These are phyloP conservation scores for Drosophila pallidifrons DNA, from an alignment of 1,140 invertebrate genomes.

Conservation along the genomic window DNA sequence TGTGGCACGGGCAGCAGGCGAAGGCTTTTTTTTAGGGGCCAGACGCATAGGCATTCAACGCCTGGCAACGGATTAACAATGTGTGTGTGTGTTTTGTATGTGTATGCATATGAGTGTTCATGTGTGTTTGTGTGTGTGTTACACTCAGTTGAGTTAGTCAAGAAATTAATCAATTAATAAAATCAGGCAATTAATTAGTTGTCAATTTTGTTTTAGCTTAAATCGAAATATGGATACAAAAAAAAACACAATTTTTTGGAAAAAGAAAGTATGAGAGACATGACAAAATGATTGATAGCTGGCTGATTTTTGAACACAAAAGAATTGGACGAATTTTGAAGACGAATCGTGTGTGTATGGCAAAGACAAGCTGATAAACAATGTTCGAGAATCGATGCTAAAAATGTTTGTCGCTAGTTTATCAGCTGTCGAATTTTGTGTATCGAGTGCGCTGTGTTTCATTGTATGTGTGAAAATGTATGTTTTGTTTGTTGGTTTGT, in stretches of 20 bases:
- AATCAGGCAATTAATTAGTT: constrained; percentile 30
- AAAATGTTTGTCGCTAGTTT: neutral
- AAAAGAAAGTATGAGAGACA: neutral
- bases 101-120: constrained; percentile 14
- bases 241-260: neutral
- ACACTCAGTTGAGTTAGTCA: constrained; percentile 30
- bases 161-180: constrained; percentile 32
- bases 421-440: constrained; percentile 11
- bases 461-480: neutral
- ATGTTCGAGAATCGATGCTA: neutral
- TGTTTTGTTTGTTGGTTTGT: constrained; percentile 27
- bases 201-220: neutral
- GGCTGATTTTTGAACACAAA: neutral
- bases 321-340: neutral
- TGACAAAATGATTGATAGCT: constrained; percentile 3
- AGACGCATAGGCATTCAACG: constrained; percentile 56
- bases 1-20: constrained; percentile 61
- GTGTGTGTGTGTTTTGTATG: constrained; percentile 26
- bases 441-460: constrained; percentile 4
- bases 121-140: constrained; percentile 11
- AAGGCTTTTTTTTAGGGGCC: constrained; percentile 43
- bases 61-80: constrained; percentile 40
- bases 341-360: neutral
- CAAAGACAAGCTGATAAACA: constrained; percentile 1
- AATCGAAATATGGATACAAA: neutral